Conservation (phyloP, 2,113 vertebrate species). For the Picathartes gymnocephalus region DNA sequence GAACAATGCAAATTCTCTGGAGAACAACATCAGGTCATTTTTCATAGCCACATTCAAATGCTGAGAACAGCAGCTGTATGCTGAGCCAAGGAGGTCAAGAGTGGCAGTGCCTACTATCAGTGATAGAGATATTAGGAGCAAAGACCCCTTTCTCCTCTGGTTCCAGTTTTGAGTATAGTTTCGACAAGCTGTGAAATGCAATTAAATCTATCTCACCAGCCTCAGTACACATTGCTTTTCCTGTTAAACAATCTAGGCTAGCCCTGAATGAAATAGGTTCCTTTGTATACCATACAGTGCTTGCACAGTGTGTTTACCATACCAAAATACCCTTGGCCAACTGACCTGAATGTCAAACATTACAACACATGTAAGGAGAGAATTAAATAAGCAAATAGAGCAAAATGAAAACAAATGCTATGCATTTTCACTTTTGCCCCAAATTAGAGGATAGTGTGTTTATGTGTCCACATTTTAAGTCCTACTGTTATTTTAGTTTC, state of each 20-base stretch:
- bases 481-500: neutral
- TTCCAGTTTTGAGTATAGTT: neutral
- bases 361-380: neutral
- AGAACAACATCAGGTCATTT: neutral
- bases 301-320: neutral
- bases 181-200: neutral
- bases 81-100: neutral
- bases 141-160: neutral
- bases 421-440: neutral
- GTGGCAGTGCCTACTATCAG: neutral
- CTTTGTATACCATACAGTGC: neutral
- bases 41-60: neutral
- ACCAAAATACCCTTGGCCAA: neutral
- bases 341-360: neutral
- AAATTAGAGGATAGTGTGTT: neutral
- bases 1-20: neutral
- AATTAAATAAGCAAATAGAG: neutral
- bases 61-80: neutral
- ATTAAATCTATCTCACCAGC: neutral
- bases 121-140: neutral
- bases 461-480: neutral
- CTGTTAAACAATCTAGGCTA: neutral
- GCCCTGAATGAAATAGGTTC: neutral
- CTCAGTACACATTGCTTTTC: neutral
- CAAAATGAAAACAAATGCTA: neutral